Evolutionary conservation across 2,113 vertebrate species (phyloP), one percentile per base, ranked within the genome.

Genomic region (Eurypyga helias): DNA sequence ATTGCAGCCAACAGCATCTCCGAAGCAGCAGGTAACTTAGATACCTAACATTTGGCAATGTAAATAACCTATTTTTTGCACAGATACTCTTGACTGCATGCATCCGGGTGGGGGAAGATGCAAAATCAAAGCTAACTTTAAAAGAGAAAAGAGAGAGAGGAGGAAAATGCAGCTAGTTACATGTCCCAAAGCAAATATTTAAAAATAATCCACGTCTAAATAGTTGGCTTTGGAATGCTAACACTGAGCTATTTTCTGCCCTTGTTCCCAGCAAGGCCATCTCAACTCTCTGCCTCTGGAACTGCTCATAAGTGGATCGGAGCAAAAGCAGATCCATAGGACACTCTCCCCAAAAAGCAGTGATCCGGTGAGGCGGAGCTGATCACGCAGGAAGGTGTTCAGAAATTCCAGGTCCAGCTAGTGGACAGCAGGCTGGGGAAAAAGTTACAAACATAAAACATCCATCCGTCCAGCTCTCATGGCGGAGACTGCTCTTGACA

Each of bases 151-250:
- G 10, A 49, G n/a, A 58, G 49, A 62, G 73, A 41, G 41, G 8
- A 81, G 21, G 70, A 87, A 82, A 95, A 93, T 34, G 45, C 36
- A 94, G 57, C 52, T 76, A 79, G 80, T 77, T 75, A 92, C 0
- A 0, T 46, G 83, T 43, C 75, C 93, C 86, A 87, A 93, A 89
- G 72, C 38, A 75, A 94, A 83, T 87, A 90, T 86, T 94, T 84
- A 61, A 94, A 95, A 95, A 97, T 92, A 97, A 94, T 90, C 65
- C 65, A 87, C 61, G 81, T 71, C 81, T 92, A 93, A 97, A 96
- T 72, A 95, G 57, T 49, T 91, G 52, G 15, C 62, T 91, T 92
- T 87, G 93, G 95, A 97, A 97, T 92, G 92, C 65, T 95, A 92
- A 96, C 89, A 91, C 48, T 38, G 83, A 95, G 77, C 65, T 96